Conservation (phyloP, 2,797 vertebrate species). For the Taenioides sp. region DNA sequence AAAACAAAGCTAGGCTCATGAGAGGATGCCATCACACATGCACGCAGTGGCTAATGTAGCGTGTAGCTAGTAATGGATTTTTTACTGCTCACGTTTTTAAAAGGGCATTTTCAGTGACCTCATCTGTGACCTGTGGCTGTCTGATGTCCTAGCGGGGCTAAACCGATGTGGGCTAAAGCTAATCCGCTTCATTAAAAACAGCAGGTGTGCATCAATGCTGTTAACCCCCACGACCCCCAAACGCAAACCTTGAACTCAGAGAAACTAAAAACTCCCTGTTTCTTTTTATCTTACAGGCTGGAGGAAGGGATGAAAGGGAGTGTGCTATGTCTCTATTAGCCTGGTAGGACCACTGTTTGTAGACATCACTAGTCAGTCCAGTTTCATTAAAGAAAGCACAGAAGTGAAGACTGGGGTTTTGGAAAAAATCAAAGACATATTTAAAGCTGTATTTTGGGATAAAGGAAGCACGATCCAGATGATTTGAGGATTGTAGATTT, state of each 20-base stretch:
- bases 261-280: slow-evolving; percentile 41
- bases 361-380: neutral
- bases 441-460: neutral
- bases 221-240: slow-evolving; percentile 50
- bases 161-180: slow-evolving; percentile 51
- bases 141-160: slow-evolving; percentile 23
- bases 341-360: neutral
- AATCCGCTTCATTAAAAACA: slow-evolving; percentile 76
- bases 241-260: slow-evolving; percentile 41
- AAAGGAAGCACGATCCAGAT: neutral
- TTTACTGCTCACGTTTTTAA: slow-evolving; percentile 22
- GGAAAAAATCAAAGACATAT: neutral
- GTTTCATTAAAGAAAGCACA: slow-evolving; percentile 2
- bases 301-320: slow-evolving; percentile 21
- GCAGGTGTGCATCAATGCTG: slow-evolving; percentile 72
- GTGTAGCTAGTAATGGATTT: slow-evolving; percentile 22
- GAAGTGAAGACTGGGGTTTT: neutral
- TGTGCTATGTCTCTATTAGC: slow-evolving; percentile 3
- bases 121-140: slow-evolving; percentile 7
- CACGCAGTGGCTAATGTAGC: slow-evolving; percentile 24
- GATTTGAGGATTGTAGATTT: neutral
- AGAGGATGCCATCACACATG: slow-evolving; percentile 25
- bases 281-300: slow-evolving; percentile 52
- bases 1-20: slow-evolving; percentile 28
- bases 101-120: slow-evolving; percentile 16